Percentiles rank a stretch among this genome's conserved stretches.
These are phyloP conservation scores for Barbus barbus DNA, from an alignment of 2,113 vertebrate species.

Conservation along the genomic window DNA sequence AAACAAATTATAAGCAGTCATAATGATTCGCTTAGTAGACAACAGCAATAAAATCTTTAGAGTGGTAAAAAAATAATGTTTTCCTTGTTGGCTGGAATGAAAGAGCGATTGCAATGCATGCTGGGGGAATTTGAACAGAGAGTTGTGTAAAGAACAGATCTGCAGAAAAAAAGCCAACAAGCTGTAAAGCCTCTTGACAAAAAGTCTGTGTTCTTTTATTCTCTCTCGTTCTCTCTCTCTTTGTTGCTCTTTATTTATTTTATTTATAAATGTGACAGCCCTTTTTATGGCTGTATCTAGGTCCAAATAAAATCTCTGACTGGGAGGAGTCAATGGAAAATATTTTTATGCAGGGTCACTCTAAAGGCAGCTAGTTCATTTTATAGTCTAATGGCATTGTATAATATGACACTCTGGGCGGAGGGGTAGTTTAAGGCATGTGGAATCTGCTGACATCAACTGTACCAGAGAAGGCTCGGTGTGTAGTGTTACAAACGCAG, in stretches of 20 bases:
- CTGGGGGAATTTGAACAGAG: slow-evolving; percentile 12
- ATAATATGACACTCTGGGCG: neutral
- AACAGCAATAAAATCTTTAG: neutral
- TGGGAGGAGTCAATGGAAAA: neutral
- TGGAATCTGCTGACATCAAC: slow-evolving; percentile 6
- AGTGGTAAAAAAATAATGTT: neutral
- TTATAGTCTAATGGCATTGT: neutral
- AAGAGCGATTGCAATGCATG: slow-evolving; percentile 11
- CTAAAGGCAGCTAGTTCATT: neutral
- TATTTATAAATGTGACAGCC: neutral
- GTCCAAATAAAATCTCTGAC: neutral
- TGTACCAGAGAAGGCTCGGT: neutral
- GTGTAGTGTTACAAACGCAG: slow-evolving; percentile 16
- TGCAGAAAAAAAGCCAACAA: neutral
- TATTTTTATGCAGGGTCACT: neutral
- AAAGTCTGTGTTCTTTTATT: neutral
- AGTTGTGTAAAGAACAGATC: slow-evolving; percentile 7
- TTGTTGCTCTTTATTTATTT: slow-evolving; percentile 13
- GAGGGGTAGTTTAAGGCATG: neutral
- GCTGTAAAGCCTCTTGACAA: slow-evolving; percentile 10
- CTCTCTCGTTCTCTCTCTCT: neutral
- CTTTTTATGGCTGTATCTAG: neutral
- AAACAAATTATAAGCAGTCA: neutral
- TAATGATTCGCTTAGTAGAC: neutral
- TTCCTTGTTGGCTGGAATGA: neutral